Evolutionary conservation across 2,113 vertebrate species (phyloP).

Genomic region (Deroptyus accipitrinus): DNA sequence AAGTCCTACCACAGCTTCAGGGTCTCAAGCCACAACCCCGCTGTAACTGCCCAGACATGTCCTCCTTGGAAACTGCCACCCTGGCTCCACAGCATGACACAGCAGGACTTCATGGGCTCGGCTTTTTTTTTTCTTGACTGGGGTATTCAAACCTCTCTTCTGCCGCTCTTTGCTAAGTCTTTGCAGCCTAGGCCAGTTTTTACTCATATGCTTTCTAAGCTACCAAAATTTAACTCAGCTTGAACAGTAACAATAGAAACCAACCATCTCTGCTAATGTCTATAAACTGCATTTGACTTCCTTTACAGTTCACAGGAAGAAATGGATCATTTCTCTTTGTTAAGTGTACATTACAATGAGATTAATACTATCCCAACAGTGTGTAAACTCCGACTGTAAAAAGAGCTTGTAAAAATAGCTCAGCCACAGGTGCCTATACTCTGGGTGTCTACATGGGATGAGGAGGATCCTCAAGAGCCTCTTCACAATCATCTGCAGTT

Average conservation of each 20-base stretch:
- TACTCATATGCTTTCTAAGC: accelerated
- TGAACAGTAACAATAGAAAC: neutral
- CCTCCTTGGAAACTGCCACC: neutral
- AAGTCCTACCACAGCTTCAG: neutral
- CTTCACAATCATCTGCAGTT: neutral
- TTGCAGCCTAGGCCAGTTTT: neutral
- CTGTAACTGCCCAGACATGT: accelerated
- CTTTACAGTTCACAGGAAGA: neutral
- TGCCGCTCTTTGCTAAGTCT: neutral
- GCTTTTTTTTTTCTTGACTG: accelerated
- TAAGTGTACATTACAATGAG: neutral
- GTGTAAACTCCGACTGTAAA: neutral
- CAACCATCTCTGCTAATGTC: neutral
- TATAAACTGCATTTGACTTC: neutral
- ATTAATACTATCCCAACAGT: neutral
- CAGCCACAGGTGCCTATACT: neutral
- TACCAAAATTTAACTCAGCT: neutral
- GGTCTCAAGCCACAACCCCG: neutral
- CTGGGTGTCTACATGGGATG: neutral
- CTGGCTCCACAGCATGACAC: accelerated
- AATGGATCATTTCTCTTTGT: neutral
- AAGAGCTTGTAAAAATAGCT: neutral
- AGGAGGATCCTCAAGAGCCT: neutral
- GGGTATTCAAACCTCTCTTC: neutral
- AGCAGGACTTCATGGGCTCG: neutral